A percentile compares a stretch with the other conserved stretches of the same genome.
Conservation (phyloP, 2,888 invertebrate species). For the Iphiclides podalirius region DNA sequence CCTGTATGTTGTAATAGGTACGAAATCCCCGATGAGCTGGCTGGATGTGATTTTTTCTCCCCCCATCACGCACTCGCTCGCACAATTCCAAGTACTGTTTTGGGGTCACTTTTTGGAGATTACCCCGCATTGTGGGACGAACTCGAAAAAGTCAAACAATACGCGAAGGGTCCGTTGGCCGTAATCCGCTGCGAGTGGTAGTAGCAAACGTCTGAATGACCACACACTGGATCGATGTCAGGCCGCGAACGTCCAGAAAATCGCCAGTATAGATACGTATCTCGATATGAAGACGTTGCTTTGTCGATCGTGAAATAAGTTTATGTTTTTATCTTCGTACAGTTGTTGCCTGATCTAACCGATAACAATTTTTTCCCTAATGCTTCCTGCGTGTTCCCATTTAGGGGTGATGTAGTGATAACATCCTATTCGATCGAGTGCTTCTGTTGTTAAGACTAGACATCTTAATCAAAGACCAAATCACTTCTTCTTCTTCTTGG, state of each 20-base stretch:
- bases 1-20: conserved; percentile 44
- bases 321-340: conserved; percentile 31
- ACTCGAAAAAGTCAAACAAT: conserved; percentile 68
- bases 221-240: conserved; percentile 56
- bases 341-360: conserved; percentile 5
- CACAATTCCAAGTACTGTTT: conserved; percentile 64
- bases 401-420: too few relatives aligned
- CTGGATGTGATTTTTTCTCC: conserved; percentile 58
- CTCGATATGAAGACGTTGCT: conserved; percentile 43
- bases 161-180: conserved; percentile 67
- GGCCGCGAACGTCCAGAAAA: conserved; percentile 42
- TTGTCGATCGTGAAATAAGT: conserved; percentile 59
- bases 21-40: conserved; percentile 51
- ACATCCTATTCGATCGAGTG: too few relatives aligned
- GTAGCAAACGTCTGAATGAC: conserved; percentile 42
- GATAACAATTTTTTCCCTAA: too few relatives aligned
- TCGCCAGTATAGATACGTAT: conserved; percentile 35
- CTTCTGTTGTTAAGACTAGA: too few relatives aligned
- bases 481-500: too few relatives aligned
- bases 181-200: conserved; percentile 33
- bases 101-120: conserved; percentile 79
- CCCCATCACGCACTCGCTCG: conserved; percentile 33
- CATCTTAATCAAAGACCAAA: too few relatives aligned
- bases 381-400: too few relatives aligned
- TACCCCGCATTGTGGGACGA: conserved; percentile 61